phyloP scores from a whole-genome alignment of 2,113 vertebrate genomes.

The Thalassarche chlororhynchos region DNA sequence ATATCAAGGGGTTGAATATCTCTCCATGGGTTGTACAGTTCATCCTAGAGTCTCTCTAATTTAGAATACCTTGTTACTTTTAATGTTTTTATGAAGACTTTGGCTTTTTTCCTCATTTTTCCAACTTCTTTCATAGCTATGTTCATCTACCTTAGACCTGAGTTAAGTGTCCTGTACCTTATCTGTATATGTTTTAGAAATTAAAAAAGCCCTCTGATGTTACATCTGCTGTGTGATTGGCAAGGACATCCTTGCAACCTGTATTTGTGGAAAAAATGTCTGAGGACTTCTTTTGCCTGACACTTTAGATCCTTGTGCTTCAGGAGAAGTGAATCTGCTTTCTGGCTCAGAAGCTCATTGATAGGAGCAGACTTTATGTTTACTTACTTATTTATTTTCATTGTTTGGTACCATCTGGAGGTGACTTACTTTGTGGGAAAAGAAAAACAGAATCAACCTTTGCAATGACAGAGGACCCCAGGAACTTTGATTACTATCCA shows the following conservation, averaged over 20 bases:
- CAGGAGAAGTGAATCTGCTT: background rate
- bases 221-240: background rate
- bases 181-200: background rate
- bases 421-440: background rate
- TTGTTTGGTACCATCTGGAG: slow-evolving; percentile 5
- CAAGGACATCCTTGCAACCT: background rate
- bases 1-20: background rate
- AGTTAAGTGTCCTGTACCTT: background rate
- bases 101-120: background rate
- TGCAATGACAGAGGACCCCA: background rate
- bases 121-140: background rate
- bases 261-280: background rate
- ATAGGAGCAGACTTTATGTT: background rate
- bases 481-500: background rate
- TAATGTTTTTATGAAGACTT: background rate
- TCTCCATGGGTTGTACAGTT: background rate
- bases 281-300: background rate
- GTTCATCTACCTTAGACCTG: background rate
- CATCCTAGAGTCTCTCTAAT: background rate
- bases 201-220: background rate
- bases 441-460: background rate
- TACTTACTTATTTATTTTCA: background rate
- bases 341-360: background rate
- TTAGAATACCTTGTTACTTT: background rate
- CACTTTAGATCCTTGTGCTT: background rate